phyloP scores from a whole-genome alignment of 2,888 invertebrate species.

The Acanthosepion lycidas region DNA sequence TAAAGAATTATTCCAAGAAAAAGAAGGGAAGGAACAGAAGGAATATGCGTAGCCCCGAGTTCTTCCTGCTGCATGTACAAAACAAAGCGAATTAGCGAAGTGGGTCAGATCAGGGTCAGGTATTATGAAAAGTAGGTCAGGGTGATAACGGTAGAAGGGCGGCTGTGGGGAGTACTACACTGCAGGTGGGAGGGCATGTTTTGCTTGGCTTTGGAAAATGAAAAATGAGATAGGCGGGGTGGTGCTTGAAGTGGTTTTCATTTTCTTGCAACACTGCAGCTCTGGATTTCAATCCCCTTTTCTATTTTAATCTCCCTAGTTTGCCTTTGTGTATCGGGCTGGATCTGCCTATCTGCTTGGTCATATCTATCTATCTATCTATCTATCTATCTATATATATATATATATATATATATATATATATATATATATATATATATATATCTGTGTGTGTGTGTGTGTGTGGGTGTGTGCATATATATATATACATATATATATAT shows the following conservation, averaged over 20 bases:
- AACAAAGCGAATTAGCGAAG: not conserved
- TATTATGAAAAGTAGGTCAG: not conserved
- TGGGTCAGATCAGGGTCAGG: not conserved
- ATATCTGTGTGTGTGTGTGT: no score
- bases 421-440: not conserved
- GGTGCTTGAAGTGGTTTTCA: not conserved
- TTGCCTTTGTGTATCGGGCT: not conserved
- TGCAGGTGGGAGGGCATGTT: not conserved
- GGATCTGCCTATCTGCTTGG: not conserved
- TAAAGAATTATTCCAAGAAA: not conserved
- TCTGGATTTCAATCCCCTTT: no score
- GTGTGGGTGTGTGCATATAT: no score
- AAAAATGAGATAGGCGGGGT: not conserved
- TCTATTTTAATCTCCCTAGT: no score
- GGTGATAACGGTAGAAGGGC: not conserved
- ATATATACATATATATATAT: no score
- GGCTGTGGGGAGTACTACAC: not conserved
- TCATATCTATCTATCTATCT: not conserved
- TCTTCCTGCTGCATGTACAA: not conserved
- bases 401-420: not conserved
- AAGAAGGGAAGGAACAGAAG: not conserved
- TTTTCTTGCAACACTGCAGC: not conserved
- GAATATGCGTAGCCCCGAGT: not conserved
- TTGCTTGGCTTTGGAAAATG: not conserved
- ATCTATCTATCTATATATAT: constrained; percentile 36